These are phyloP conservation scores for Dromas ardeola DNA, from an alignment of 2,113 vertebrate genomes.

Conservation along the genomic window DNA sequence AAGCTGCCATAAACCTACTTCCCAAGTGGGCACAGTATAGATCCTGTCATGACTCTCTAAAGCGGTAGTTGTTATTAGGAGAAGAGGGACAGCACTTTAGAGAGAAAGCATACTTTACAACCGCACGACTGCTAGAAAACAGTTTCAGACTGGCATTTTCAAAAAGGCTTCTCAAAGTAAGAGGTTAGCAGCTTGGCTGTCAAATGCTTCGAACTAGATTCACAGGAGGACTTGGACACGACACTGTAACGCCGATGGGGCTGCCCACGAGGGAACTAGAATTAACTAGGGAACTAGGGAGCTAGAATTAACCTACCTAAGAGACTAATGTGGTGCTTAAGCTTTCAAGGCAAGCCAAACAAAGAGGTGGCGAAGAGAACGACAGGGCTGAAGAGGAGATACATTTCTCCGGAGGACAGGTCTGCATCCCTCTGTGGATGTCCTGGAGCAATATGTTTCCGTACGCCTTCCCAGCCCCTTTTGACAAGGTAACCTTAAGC, in stretches of 20 bases:
- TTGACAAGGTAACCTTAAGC: neutral
- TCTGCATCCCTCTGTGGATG: no score
- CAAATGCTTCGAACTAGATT: neutral
- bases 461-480: neutral
- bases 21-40: neutral
- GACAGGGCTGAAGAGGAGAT: neutral
- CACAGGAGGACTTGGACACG: neutral
- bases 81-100: neutral
- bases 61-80: neutral
- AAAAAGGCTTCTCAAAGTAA: neutral
- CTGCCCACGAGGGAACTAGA: neutral
- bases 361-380: neutral
- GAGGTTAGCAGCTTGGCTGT: neutral
- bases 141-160: neutral
- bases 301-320: neutral
- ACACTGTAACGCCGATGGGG: fast-evolving
- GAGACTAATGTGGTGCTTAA: neutral
- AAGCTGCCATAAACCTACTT: neutral
- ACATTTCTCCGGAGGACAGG: neutral
- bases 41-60: neutral
- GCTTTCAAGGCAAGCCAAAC: neutral
- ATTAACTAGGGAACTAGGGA: neutral
- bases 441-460: fast-evolving
- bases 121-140: neutral
- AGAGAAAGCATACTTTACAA: neutral